These are phyloP conservation scores for Auanema sp. DNA, from an alignment of 2,888 invertebrate species.

Conservation along the genomic window DNA sequence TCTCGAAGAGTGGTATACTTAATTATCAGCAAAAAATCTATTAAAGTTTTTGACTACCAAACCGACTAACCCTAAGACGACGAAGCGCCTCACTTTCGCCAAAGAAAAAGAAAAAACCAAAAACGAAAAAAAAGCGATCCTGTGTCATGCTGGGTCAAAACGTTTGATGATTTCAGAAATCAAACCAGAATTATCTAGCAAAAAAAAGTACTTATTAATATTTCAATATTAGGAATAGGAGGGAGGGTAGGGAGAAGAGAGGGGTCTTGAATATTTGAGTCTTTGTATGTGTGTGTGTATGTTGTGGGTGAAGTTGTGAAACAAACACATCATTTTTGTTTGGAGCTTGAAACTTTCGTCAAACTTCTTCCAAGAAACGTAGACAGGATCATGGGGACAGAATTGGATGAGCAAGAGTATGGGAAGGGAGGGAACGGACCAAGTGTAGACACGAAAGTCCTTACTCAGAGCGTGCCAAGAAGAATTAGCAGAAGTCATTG, in stretches of 20 bases:
- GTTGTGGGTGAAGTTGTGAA: too few relatives aligned
- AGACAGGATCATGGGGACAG: not conserved
- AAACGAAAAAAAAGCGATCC: not conserved
- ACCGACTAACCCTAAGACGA: conserved; percentile 5
- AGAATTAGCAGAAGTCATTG: conserved; percentile 1
- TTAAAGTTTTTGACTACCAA: conserved; percentile 2
- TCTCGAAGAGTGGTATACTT: too few relatives aligned
- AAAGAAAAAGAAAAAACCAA: not conserved
- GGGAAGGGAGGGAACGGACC: not conserved
- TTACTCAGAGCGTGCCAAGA: not conserved
- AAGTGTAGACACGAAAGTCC: not conserved
- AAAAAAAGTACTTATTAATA: not conserved
- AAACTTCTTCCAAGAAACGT: too few relatives aligned
- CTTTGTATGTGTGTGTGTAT: too few relatives aligned
- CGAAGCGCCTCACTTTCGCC: not conserved
- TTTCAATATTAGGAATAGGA: too few relatives aligned
- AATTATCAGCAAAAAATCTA: too few relatives aligned
- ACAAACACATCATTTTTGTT: too few relatives aligned
- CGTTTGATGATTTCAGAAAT: not conserved
- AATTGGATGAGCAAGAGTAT: not conserved
- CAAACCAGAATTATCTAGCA: conserved; percentile 1
- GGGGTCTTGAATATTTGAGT: too few relatives aligned
- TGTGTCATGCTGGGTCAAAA: not conserved
- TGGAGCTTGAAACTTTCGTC: too few relatives aligned
- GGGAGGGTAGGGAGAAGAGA: too few relatives aligned